Percentiles rank a stretch among this genome's conserved stretches.
Conservation (phyloP, 1,140 invertebrate species). For the Andrena cerasifolii region DNA sequence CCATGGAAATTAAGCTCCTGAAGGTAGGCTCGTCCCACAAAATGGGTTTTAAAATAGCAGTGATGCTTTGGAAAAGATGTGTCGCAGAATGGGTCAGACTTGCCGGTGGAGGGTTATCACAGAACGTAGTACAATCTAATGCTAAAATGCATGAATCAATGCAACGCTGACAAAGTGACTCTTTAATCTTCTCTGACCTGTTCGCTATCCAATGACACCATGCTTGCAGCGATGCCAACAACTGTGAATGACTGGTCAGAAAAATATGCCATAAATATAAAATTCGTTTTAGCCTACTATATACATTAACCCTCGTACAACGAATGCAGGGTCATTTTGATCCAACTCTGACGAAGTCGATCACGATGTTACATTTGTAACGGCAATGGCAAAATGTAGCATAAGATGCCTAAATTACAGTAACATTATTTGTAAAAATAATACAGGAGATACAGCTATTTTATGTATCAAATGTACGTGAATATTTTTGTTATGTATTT, state of each 20-base stretch:
- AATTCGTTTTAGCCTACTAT: neutral
- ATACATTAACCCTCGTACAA: too few species aligned
- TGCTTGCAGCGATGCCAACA: constrained; percentile 86
- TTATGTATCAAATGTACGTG: too few species aligned
- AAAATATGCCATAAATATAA: constrained; percentile 6
- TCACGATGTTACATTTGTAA: too few species aligned
- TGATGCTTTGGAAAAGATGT: constrained; percentile 84
- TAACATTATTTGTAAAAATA: too few species aligned
- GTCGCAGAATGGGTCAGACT: constrained; percentile 85
- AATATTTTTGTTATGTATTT: too few species aligned
- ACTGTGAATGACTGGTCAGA: constrained; percentile 85
- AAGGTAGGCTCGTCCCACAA: constrained; percentile 82
- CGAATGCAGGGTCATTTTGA: too few species aligned
- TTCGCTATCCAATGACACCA: constrained; percentile 86
- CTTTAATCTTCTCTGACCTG: constrained; percentile 74
- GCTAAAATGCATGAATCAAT: constrained; percentile 75
- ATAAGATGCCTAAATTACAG: too few species aligned
- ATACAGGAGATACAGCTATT: too few species aligned
- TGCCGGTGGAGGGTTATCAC: constrained; percentile 72
- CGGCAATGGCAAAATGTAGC: too few species aligned
- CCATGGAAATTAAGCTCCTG: constrained; percentile 79
- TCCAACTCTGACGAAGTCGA: too few species aligned
- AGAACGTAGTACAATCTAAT: constrained; percentile 62
- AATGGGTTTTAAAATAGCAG: constrained; percentile 83
- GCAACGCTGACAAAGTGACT: constrained; percentile 72